phyloP scores from a whole-genome alignment of 2,113 vertebrate genomes.

The Chauna torquata region DNA sequence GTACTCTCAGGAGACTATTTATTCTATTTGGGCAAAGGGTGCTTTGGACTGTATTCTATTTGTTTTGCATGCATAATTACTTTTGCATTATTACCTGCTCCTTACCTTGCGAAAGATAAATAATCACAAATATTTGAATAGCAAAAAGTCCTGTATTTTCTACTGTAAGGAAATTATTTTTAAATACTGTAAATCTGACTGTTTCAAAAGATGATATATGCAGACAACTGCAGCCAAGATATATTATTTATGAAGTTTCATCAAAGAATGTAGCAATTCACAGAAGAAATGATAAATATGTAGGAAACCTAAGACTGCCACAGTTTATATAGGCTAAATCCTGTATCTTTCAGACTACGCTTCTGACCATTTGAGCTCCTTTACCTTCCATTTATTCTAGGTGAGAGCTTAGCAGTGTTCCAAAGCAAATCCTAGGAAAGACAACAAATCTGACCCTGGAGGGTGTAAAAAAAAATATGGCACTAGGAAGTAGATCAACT shows the following conservation, averaged over 20 bases:
- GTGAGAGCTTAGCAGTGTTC: neutral
- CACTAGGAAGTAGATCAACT: conserved; percentile 11
- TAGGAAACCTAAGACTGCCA: neutral
- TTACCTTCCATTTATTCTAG: neutral
- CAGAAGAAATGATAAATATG: conserved; percentile 18
- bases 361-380: neutral
- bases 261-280: conserved; percentile 29
- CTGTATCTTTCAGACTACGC: neutral
- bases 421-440: neutral
- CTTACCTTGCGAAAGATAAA: neutral
- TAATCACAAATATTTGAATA: neutral
- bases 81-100: neutral
- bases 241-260: conserved; percentile 54
- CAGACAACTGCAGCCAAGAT: conserved; percentile 7
- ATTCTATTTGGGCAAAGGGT: neutral
- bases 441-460: neutral
- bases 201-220: neutral
- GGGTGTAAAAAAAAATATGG: conserved; percentile 21
- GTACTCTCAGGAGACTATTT: neutral
- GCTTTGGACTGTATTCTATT: neutral
- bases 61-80: neutral
- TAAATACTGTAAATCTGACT: neutral
- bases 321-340: neutral
- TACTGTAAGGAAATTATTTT: neutral
- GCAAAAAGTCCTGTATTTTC: neutral